Conservation (phyloP, 2,113 vertebrate genomes). For the Spea multiplicata region DNA sequence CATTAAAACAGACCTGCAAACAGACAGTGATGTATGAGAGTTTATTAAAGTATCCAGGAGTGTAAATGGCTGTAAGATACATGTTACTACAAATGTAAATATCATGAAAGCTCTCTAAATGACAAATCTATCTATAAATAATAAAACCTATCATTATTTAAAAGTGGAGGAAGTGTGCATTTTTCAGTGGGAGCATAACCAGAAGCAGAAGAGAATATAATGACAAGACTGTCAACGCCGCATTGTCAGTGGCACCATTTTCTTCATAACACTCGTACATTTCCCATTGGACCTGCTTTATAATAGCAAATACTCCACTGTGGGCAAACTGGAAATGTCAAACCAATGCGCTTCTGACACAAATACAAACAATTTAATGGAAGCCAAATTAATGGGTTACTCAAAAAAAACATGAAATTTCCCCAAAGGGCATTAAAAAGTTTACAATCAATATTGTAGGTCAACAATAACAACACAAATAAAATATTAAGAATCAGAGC, state of each 20-base stretch:
- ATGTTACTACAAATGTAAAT: not conserved
- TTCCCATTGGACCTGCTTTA: constrained; percentile 21
- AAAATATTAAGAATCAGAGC: not conserved
- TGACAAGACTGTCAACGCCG: constrained; percentile 15
- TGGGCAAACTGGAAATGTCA: constrained; percentile 39
- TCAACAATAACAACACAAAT: not conserved
- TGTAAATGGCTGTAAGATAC: not conserved
- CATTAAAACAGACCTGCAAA: not conserved
- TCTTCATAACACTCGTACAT: constrained; percentile 24
- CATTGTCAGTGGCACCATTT: constrained; percentile 20
- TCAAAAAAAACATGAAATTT: not conserved
- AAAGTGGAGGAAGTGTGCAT: constrained; percentile 3
- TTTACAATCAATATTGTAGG: not conserved
- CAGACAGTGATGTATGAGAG: constrained; percentile 1
- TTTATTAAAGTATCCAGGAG: not conserved
- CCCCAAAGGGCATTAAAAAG: not conserved
- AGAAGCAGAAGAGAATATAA: constrained; percentile 14
- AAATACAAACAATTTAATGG: constrained; percentile 31
- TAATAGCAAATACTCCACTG: constrained; percentile 23
- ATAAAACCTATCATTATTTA: constrained; percentile 15
- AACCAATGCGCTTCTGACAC: constrained; percentile 23
- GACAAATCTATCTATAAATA: constrained; percentile 12
- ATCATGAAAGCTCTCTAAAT: constrained; percentile 9
- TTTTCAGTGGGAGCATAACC: constrained; percentile 26
- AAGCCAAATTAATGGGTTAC: not conserved